phyloP scores from a whole-genome alignment of 92 coral and sea anemone genomes.

The Epizoanthus ramosus region DNA sequence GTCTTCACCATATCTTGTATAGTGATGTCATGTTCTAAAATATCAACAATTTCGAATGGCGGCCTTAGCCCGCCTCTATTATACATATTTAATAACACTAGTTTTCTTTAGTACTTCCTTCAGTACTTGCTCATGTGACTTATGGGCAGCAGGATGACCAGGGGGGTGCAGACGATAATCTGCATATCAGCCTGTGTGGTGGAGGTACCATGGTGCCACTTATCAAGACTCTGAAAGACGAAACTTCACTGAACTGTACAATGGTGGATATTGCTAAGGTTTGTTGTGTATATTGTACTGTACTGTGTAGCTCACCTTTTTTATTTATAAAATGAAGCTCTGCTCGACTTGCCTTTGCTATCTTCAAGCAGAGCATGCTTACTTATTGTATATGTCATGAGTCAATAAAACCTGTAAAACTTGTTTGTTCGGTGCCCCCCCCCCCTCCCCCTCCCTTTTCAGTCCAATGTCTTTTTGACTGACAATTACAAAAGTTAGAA shows the following conservation, averaged over 20 bases:
- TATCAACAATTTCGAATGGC: background rate
- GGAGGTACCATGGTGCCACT: slow-evolving; percentile 14
- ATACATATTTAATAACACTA: background rate
- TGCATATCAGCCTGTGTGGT: slow-evolving; percentile 3
- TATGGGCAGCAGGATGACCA: background rate
- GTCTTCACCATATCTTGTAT: no score
- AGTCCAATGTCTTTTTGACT: no score
- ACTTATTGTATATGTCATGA: no score
- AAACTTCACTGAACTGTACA: background rate
- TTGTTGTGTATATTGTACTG: no score
- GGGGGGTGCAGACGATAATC: background rate
- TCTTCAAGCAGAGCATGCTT: no score
- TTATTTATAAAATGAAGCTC: no score
- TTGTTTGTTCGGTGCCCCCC: no score
- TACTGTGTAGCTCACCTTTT: no score
- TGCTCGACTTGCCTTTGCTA: no score
- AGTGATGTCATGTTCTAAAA: background rate
- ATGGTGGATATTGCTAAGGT: slow-evolving; percentile 24
- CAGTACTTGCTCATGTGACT: slow-evolving; percentile 36
- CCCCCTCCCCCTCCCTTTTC: no score
- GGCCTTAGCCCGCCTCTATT: background rate
- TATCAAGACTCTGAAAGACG: slow-evolving; percentile 24
- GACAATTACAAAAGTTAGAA: no score
- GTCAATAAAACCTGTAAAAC: no score
- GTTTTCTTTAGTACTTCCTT: slow-evolving; percentile 15